These are phyloP conservation scores for Sciurus vulgaris DNA, from an alignment of 2,797 vertebrate species.

Conservation along the genomic window DNA sequence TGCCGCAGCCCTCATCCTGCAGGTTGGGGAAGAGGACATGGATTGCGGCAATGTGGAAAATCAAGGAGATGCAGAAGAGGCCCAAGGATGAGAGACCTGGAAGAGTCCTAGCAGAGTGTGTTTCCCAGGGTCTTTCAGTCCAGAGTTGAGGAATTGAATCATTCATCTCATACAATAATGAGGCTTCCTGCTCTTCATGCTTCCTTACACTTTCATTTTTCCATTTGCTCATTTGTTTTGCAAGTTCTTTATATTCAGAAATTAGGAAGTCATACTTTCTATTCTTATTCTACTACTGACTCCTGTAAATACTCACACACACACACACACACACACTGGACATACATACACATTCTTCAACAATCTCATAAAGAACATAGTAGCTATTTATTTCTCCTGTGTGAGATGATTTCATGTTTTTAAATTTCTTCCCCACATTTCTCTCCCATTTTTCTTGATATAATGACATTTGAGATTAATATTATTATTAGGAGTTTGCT, in stretches of 20 bases:
- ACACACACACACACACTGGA: not conserved
- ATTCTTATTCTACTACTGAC: not conserved
- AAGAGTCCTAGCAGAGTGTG: not conserved
- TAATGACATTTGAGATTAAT: slow-evolving; percentile 16
- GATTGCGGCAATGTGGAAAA: not conserved
- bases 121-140: not conserved
- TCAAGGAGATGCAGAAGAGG: not conserved
- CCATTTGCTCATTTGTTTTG: slow-evolving; percentile 13
- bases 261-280: not conserved
- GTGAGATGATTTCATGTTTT: slow-evolving; percentile 5
- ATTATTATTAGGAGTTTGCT: slow-evolving; percentile 34
- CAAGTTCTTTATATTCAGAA: not conserved
- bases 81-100: not conserved
- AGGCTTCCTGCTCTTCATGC: not conserved
- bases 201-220: slow-evolving; percentile 10
- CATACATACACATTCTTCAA: not conserved
- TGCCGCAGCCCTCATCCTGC: not conserved
- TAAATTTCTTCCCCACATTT: not conserved
- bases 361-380: not conserved
- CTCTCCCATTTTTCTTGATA: not conserved
- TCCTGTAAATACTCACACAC: not conserved
- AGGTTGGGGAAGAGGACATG: not conserved
- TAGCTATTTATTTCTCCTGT: not conserved
- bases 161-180: not conserved
- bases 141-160: not conserved